A percentile compares a stretch with the other conserved stretches of the same genome.
Conservation (phyloP, 2,888 invertebrate genomes). For the Acanthosepion pharaonis region DNA sequence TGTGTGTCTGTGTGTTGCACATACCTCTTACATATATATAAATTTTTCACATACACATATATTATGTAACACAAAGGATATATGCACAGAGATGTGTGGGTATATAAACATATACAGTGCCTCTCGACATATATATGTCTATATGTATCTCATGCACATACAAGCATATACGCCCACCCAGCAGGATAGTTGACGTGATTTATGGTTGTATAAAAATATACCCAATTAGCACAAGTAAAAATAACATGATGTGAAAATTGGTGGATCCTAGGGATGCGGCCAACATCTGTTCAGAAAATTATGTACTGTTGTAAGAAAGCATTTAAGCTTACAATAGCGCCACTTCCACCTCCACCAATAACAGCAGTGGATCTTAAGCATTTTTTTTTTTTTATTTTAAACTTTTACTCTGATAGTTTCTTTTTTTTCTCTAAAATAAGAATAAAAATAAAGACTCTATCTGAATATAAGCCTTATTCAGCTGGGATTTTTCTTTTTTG, state of each 20-base stretch:
- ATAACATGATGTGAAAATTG: slow-evolving; percentile 23
- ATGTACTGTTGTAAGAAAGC: slow-evolving; percentile 9
- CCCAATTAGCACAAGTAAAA: slow-evolving; percentile 22
- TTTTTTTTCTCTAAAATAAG: not conserved
- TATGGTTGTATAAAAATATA: slow-evolving; percentile 22
- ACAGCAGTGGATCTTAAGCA: not conserved
- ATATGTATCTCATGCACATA: not conserved
- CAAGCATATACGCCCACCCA: slow-evolving; percentile 33
- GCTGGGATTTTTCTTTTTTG: not conserved
- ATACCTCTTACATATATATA: not conserved
- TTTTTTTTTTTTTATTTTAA: slow-evolving; percentile 15
- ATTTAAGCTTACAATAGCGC: not conserved
- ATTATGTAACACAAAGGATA: not conserved
- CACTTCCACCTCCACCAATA: not conserved
- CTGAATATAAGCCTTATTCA: not conserved
- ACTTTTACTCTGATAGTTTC: not conserved
- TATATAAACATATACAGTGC: not conserved
- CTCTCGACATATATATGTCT: not conserved
- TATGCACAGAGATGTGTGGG: not conserved
- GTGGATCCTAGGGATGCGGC: slow-evolving; percentile 33
- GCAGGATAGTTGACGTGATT: slow-evolving; percentile 33
- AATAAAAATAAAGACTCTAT: not conserved
- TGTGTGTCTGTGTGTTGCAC: not conserved
- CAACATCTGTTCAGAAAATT: not conserved
- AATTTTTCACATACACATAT: not conserved